Base-by-base conservation (phyloP, 1,140 invertebrate genomes). In the Planococcus citri region DNA sequence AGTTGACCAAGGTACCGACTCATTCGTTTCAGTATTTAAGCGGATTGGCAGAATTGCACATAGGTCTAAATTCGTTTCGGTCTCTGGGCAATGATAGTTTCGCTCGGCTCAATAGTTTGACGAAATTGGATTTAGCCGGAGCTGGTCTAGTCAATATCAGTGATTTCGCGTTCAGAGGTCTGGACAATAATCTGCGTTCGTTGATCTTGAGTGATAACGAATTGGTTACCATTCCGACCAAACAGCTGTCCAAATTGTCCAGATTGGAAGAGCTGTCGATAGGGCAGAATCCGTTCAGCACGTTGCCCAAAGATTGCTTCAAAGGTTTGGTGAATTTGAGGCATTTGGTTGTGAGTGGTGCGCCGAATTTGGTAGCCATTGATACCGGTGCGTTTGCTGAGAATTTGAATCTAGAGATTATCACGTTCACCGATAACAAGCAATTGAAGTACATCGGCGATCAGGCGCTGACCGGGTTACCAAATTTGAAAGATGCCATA, bases 11-110 rank as follows among this genome's bases (percentile, higher is more conserved):
- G 0, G 85, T 93, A 2, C 91, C 91, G 8, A 88, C 87, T 1
- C 75, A 83, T 10, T 85, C 88, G 0, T 86, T 91, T 72, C 82
- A 83, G 14, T 82, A 87, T 0, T 77, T 93, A 71, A 85, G 85
- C 37, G 86, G 86, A 71, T 79, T 94, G 27, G 90, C 89, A 0
- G 91, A 92, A 75, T 78, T 95, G 2, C 89, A 91, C 74, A 82
- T 95, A 21, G 91, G 90, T 0, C 82, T 88, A 71, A 95, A 95
- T 75, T 85, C 84, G 0, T 91, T 95, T 71, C 83, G 85, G 1
- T 79, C 80, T 20, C 79, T 95, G 57, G 84, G 84, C 0, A 85
- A 87, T 69, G 87, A 88, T 71, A 85, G 87, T 3, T 94, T 93
- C 76, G 80, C 85, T 20, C 86, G 88, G 38, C 80, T 94, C 0